Conservation (phyloP, 1,140 invertebrate genomes). For the Whitmania pigra region DNA sequence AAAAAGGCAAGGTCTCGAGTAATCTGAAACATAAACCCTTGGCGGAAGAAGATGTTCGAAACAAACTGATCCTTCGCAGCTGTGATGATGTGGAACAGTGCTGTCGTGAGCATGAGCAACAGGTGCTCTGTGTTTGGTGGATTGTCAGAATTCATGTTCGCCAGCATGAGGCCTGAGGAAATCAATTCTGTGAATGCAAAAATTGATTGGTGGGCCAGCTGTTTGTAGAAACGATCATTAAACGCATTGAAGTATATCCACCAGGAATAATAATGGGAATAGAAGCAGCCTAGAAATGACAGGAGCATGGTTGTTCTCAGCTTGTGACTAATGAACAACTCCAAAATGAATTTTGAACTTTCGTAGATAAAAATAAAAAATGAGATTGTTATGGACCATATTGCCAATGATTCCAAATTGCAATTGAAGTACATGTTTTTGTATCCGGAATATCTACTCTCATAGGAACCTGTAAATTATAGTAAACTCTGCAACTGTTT, state of each 20-base stretch:
- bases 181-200: slow-evolving; percentile 55
- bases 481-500: no score
- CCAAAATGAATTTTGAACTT: slow-evolving; percentile 52
- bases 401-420: slow-evolving; percentile 59
- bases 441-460: slow-evolving; percentile 48
- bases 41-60: not conserved
- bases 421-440: slow-evolving; percentile 73
- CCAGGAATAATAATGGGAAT: slow-evolving; percentile 70
- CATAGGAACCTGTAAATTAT: slow-evolving; percentile 26
- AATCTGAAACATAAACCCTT: not conserved
- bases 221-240: slow-evolving; percentile 63
- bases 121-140: not conserved
- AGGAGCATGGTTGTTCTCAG: slow-evolving; percentile 55
- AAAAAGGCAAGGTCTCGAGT: not conserved
- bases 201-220: slow-evolving; percentile 53
- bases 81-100: not conserved
- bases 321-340: slow-evolving; percentile 46
- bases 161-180: slow-evolving; percentile 50
- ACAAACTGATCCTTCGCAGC: not conserved
- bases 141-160: slow-evolving; percentile 36
- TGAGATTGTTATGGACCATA: slow-evolving; percentile 58
- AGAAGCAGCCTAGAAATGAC: slow-evolving; percentile 56
- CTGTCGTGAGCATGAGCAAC: not conserved
- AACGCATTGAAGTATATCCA: slow-evolving; percentile 71
- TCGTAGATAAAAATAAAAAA: slow-evolving; percentile 59